Percentiles rank a stretch among this genome's conserved stretches.
Evolutionary conservation across 2,888 invertebrate genomes (phyloP).

Genomic region (Aleiodes testaceus): DNA sequence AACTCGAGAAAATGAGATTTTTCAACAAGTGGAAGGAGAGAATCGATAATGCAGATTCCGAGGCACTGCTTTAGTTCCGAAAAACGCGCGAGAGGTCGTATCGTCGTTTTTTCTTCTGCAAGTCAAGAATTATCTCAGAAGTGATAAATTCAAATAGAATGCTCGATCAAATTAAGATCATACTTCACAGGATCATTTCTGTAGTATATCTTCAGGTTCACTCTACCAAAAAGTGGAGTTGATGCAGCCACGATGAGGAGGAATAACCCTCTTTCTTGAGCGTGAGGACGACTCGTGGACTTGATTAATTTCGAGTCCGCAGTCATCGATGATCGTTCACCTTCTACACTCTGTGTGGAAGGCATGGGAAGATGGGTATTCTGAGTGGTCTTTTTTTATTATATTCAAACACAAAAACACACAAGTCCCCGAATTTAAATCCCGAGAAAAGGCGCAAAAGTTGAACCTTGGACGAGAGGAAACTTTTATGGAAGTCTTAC

Average conservation of each 20-base stretch:
- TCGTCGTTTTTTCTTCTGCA: slow-evolving; percentile 32
- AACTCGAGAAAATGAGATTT: too few species aligned
- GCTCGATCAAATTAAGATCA: slow-evolving; percentile 60
- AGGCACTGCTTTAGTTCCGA: too few species aligned
- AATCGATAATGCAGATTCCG: too few species aligned
- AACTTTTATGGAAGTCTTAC: too few species aligned
- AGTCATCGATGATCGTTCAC: slow-evolving; percentile 71
- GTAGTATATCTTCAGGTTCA: slow-evolving; percentile 78
- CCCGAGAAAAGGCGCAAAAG: too few species aligned
- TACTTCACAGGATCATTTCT: slow-evolving; percentile 81
- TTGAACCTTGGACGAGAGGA: too few species aligned
- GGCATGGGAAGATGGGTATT: slow-evolving; percentile 62
- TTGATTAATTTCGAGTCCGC: slow-evolving; percentile 49
- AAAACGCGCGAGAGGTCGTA: slow-evolving; percentile 50
- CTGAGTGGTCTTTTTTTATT: slow-evolving; percentile 63
- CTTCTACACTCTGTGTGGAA: slow-evolving; percentile 54
- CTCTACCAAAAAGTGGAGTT: slow-evolving; percentile 74
- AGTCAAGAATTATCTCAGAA: background rate
- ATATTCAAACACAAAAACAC: background rate
- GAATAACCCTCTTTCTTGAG: slow-evolving; percentile 73
- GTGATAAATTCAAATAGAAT: slow-evolving; percentile 25
- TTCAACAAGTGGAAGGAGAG: too few species aligned
- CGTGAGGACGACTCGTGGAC: slow-evolving; percentile 65
- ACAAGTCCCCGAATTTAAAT: too few species aligned
- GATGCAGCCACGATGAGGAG: slow-evolving; percentile 78